Evolutionary conservation across 1,140 invertebrate genomes (phyloP), one percentile per base, ranked within the genome.

Genomic region (Drosophila arizonae): DNA sequence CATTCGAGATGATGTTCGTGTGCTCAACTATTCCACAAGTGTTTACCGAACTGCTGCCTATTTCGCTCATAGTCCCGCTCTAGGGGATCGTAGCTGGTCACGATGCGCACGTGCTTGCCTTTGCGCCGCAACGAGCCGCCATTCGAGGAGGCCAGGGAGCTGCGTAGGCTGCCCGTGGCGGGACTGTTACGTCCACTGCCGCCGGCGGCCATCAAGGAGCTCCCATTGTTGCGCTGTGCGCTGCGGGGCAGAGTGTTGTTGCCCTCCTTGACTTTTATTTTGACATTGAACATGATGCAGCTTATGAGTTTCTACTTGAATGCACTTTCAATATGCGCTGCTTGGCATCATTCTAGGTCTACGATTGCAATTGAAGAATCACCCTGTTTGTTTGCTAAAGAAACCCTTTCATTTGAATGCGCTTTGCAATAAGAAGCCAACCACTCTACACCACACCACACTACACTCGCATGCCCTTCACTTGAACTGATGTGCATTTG

Each of bases 261-360:
- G 65, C 90, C 91, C 65, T 92, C 91, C 57, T 92, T 92, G 50
- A 92, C 90, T 92, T 92, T 91, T 45, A 92, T 84, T 85, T 92
- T 90, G 50, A 92, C 81, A 86, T 86, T 92, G 62, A 92, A 92
- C 91, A 92, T 92, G 70, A 72, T 86, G 51, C 46, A 41, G 26
- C 48, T 69, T 43, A 71, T 84, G 55, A 62, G 30, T 66, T 79
- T 75, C 69, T 77, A 76, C 77, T 75, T 79, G 73, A 73, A 74
- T 87, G 72, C 71, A 76, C 66, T 72, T 79, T 90, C 73, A 84
- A 80, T 84, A 81, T 81, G 72, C 54, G 62, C 62, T 45, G 58
- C 57, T 75, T 60, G 33, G 69, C 81, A 73, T 75, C 54, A 67
- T 75, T 51, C 43, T 39, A 55, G 56, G 46, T 57, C 33, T 24